Base-by-base conservation (phyloP, 2,888 invertebrate species). In the Druceiella hillmani region DNA sequence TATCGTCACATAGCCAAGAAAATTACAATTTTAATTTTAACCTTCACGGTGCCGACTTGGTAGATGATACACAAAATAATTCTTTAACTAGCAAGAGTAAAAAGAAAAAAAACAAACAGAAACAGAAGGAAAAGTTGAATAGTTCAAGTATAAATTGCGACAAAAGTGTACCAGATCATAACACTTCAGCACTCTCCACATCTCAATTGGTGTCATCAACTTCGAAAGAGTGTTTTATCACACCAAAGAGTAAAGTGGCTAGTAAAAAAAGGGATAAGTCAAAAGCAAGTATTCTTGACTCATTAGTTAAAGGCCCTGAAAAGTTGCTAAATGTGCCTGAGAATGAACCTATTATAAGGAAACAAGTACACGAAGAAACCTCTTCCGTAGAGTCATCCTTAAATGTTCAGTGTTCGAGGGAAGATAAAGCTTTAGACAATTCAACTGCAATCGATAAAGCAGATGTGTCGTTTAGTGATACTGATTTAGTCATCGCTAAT, bases 1-100 rank as follows among this genome's bases (percentile, higher is more conserved):
- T 72, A 47, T 67, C 71, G 17, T 67, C 69, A 7, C 58, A 57
- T 27, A 56, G 55, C 33, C 54, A 55, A 9, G 62, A 61, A 44
- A 61, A 62, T 33, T 60, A 61, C 41, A 66, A 61, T 48, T 70
- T 72, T 56, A 69, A 71, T 54, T 71, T 72, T 47, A 66, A 66
- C 48, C 62, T 71, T 4, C 71, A 72, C 51, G 70, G 69, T 30
- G 55, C 68, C 36, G 72, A 72, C 45, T 54, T 71, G 12, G 54
- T 64, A 29, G 61, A 54, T 34, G 61, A 60, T 9, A 53, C 55
- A 46, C 28, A 59, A 62, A 33, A 62, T 66, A 40, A 33, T 11
- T 33, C 33, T 6, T 14, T 33, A 10, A 49, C 61, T 25, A 64
- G 63, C 50, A 69, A 64, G 52, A 68, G 60, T 55, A 70, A 59